phyloP scores from a whole-genome alignment of 2,888 invertebrate species.

The Melinaea menophilus region DNA sequence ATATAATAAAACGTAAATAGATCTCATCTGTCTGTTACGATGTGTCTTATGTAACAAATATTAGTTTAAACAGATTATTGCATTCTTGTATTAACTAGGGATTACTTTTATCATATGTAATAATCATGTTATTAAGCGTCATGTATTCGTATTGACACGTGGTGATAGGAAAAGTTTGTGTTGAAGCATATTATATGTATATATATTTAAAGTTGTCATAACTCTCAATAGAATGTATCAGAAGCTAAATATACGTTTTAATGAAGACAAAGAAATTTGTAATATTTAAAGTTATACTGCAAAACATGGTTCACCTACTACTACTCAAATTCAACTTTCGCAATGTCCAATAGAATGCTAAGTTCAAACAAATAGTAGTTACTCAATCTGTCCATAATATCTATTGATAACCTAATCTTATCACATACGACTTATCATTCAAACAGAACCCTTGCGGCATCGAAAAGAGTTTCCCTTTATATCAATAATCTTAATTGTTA shows the following conservation, averaged over 20 bases:
- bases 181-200: no score
- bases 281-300: no score
- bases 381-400: constrained; percentile 54
- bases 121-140: background rate
- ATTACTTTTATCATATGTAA: background rate
- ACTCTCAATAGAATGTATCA: no score
- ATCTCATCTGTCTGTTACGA: background rate
- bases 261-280: no score
- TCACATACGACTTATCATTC: constrained; percentile 55
- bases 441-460: constrained; percentile 52
- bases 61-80: background rate
- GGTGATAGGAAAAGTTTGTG: no score
- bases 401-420: constrained; percentile 64
- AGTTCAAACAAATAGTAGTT: constrained; percentile 66
- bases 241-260: no score
- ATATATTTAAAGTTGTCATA: no score
- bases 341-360: constrained; percentile 10
- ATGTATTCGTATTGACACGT: no score
- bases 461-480: constrained; percentile 53
- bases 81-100: background rate
- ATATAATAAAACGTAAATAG: constrained; percentile 6
- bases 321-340: background rate
- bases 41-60: background rate
- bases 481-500: constrained; percentile 58
- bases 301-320: no score